A percentile compares a stretch with the other conserved stretches of the same genome.
These are phyloP conservation scores for Orthochromis malagaraziensis DNA, from an alignment of 2,113 vertebrate genomes.

Conservation along the genomic window DNA sequence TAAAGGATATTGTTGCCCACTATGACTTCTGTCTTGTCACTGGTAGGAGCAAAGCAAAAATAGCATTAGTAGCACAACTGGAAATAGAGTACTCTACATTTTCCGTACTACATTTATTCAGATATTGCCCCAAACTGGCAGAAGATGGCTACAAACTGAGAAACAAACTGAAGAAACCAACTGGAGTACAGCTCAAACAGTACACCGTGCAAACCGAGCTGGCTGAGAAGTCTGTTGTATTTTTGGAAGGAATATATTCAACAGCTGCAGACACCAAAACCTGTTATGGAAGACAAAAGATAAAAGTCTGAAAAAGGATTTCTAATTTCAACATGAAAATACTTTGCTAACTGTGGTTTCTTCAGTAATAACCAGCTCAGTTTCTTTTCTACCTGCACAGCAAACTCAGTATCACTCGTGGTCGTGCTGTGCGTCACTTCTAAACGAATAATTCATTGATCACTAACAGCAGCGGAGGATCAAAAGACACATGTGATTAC, in stretches of 20 bases:
- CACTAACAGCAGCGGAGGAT: background rate
- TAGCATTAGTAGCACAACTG: background rate
- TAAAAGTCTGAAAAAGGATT: background rate
- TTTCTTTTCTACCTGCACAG: background rate
- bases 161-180: background rate
- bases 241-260: background rate
- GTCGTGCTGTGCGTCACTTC: rapidly evolving
- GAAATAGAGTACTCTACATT: background rate
- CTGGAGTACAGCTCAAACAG: background rate
- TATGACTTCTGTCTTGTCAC: background rate
- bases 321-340: background rate
- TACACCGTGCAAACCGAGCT: background rate
- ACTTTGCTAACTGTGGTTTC: background rate
- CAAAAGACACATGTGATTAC: background rate
- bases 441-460: background rate
- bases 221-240: background rate
- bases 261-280: background rate
- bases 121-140: background rate
- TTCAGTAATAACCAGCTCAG: background rate
- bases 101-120: background rate
- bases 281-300: background rate
- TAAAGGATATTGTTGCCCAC: background rate
- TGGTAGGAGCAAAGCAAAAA: background rate
- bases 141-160: rapidly evolving
- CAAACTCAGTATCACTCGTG: background rate